Conservation (phyloP, 2,797 vertebrate genomes). For the Chiroxiphia lanceolata region DNA sequence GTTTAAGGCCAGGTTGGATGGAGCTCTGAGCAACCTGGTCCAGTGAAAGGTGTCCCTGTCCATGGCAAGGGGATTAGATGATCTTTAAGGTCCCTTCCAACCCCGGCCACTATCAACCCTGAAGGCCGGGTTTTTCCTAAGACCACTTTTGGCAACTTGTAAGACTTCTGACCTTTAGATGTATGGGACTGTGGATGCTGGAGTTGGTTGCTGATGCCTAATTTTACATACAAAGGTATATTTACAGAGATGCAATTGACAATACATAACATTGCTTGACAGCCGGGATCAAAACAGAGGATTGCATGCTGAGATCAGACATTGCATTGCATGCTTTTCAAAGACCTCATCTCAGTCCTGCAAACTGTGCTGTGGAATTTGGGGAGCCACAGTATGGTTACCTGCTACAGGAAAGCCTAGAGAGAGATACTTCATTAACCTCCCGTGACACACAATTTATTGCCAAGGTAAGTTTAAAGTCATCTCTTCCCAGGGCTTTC, state of each 20-base stretch:
- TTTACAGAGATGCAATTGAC: not conserved
- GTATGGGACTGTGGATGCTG: not conserved
- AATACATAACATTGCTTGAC: not conserved
- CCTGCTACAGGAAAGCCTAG: not conserved
- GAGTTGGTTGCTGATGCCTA: not conserved
- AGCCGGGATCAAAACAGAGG: not conserved
- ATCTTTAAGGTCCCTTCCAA: not conserved
- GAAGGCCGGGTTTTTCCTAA: not conserved
- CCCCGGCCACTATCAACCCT: not conserved
- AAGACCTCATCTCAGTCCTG: not conserved
- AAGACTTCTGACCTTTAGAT: not conserved
- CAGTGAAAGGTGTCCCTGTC: not conserved
- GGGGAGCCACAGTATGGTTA: not conserved
- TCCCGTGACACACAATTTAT: not conserved
- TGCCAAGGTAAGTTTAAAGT: conserved; percentile 44
- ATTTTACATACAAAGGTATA: not conserved
- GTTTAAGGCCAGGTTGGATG: not conserved
- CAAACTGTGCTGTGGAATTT: not conserved
- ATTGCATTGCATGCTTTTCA: not conserved
- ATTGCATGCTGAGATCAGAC: not conserved
- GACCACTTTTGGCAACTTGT: not conserved
- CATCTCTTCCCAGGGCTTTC: not conserved
- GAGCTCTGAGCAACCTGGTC: not conserved
- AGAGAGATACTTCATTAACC: not conserved
- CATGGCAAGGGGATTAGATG: not conserved